Evolutionary conservation across 2,888 invertebrate genomes (phyloP).

Genomic region (Heteromyza rotundicornis): DNA sequence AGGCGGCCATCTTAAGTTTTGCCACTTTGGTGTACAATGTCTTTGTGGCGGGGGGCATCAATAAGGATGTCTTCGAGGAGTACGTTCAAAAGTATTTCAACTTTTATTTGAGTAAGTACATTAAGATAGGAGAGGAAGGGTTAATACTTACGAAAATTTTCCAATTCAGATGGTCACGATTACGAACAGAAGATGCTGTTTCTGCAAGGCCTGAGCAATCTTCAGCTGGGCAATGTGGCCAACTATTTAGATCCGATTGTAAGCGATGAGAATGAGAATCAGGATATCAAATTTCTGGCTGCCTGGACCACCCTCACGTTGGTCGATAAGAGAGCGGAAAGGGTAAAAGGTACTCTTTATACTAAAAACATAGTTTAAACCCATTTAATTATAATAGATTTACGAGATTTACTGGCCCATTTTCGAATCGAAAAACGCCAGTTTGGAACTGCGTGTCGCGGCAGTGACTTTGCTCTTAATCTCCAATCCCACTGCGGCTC

Average conservation of each 20-base stretch:
- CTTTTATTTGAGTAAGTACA: constrained; percentile 70
- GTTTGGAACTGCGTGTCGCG: constrained; percentile 71
- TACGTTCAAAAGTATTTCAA: constrained; percentile 75
- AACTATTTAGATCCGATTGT: constrained; percentile 66
- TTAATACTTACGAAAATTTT: background rate
- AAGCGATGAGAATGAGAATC: constrained; percentile 65
- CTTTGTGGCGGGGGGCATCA: constrained; percentile 64
- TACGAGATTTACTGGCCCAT: constrained; percentile 73
- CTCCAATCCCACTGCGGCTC: constrained; percentile 70
- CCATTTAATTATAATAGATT: constrained; percentile 56
- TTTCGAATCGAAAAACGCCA: constrained; percentile 71
- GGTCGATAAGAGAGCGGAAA: constrained; percentile 64
- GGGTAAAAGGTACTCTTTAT: constrained; percentile 54
- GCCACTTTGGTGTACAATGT: constrained; percentile 73
- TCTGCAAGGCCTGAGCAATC: constrained; percentile 74
- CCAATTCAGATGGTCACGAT: constrained; percentile 67
- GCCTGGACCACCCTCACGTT: constrained; percentile 69
- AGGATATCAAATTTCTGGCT: constrained; percentile 69
- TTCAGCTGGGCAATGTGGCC: constrained; percentile 67
- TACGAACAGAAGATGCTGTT: constrained; percentile 75
- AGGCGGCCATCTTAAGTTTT: constrained; percentile 73
- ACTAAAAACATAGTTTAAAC: background rate
- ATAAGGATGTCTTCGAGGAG: constrained; percentile 72
- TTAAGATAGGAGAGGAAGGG: background rate
- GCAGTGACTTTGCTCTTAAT: constrained; percentile 71